Base-by-base conservation (phyloP, 2,113 vertebrate genomes). In the Grammatotria lemairii region DNA sequence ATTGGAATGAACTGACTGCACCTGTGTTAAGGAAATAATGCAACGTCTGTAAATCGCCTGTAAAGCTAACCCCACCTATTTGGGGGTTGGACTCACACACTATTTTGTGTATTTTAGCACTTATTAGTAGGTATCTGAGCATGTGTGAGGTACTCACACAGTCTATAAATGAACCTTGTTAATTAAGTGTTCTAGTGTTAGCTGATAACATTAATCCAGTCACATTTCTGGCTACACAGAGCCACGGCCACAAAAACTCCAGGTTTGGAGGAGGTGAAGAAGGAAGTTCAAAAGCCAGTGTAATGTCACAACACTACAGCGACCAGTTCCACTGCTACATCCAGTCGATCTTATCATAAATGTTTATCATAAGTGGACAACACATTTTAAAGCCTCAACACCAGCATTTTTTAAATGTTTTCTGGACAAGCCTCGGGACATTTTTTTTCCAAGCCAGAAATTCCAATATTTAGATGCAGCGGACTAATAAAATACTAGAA, bases 261-360 rank as follows among this genome's bases (percentile, higher is more conserved):
- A 47, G 9, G 23, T 75, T 45, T 45, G 40, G 68, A 47, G 40
- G 40, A 45, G 68, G 40, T 26, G 14, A 26, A 45, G 68, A 26
- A 47, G 68, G 40, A 17, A 73, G 40, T 73, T 45, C 38, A 73
- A 26, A 26, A 45, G 6, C 40, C 68, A 47, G 13, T 47, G 40
- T 47, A 23, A 47, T 28, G 68, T 70, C 38, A 42, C 65, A 60
- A 28, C 57, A 60, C 57, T 17, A 33, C 57, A 60, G 57, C 6
- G 2, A n/a, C 60, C 60, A n/a, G 9, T 65, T 65, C 31, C 60
- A 3, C 31, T 65, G 31, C 35, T 26, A 73, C 21, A 26, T 26
- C 68, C 40, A 73, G 68, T 26, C 40, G 0, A 45, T 26, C 5
- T 42, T 16, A 40, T 70, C 8, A 26, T 45, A 0, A 0, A 40